These are phyloP conservation scores for Pyxicephalus adspersus DNA, from an alignment of 2,113 vertebrate species.

Conservation along the genomic window DNA sequence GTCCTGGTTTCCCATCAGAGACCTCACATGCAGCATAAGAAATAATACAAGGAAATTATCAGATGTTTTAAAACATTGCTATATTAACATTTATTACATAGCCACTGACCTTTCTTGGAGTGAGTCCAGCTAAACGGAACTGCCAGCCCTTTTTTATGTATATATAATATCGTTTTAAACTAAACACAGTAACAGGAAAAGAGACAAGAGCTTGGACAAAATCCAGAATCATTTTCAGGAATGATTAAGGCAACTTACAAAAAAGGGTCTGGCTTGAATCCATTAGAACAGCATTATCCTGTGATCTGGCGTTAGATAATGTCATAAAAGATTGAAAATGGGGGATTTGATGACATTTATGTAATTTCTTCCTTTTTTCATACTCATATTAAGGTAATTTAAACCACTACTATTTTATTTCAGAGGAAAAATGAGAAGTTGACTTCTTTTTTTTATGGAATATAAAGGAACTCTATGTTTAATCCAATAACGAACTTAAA, in stretches of 20 bases:
- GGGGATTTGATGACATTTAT: conserved; percentile 7
- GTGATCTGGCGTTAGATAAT: conserved; percentile 23
- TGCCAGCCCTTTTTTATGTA: background rate
- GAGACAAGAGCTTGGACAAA: conserved; percentile 26
- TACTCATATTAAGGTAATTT: background rate
- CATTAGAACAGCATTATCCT: conserved; percentile 20
- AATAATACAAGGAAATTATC: conserved; percentile 23
- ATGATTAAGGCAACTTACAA: conserved; percentile 29
- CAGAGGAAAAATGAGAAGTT: background rate
- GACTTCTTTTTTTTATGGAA: too few relatives aligned
- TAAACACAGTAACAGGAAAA: conserved; percentile 36
- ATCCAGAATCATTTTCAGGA: conserved; percentile 41
- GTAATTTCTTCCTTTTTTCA: background rate
- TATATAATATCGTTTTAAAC: conserved; percentile 19
- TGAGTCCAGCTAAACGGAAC: background rate
- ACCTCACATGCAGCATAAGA: background rate
- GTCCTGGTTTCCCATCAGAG: background rate
- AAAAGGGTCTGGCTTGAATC: conserved; percentile 36
- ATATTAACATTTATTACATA: conserved; percentile 37
- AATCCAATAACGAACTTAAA: too few relatives aligned
- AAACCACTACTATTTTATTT: conserved; percentile 19
- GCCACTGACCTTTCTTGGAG: conserved; percentile 36
- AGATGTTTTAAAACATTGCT: conserved; percentile 18
- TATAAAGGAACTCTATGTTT: too few relatives aligned
- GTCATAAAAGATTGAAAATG: conserved; percentile 5